These are phyloP conservation scores for Mus spicilegus DNA, from an alignment of 2,113 vertebrate genomes.

Conservation along the genomic window DNA sequence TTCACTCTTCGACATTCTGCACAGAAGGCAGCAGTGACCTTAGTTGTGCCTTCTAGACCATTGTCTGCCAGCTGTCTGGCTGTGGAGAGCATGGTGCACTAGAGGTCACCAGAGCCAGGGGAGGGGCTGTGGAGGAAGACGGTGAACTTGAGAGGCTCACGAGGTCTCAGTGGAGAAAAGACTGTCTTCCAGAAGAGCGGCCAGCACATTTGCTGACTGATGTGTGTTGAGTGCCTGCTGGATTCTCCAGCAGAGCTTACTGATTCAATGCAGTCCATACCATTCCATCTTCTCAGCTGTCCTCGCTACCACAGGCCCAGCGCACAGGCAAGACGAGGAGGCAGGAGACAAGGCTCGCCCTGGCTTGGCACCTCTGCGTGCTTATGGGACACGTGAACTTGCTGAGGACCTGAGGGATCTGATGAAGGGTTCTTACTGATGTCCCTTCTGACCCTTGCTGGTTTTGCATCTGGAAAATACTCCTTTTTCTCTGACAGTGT, in stretches of 20 bases:
- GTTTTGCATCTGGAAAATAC: neutral
- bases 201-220: neutral
- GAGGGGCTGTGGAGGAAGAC: neutral
- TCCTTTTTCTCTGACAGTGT: neutral
- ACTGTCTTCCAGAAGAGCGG: neutral
- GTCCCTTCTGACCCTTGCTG: neutral
- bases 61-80: neutral
- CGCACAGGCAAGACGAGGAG: neutral
- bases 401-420: neutral
- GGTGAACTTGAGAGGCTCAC: neutral
- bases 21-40: neutral
- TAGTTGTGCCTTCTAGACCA: neutral
- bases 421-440: neutral
- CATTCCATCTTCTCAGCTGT: neutral
- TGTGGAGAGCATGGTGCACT: neutral
- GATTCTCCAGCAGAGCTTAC: neutral
- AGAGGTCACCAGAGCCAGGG: neutral
- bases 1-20: neutral
- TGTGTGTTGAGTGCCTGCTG: neutral
- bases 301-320: neutral
- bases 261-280: neutral
- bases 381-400: neutral
- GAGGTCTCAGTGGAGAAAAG: neutral
- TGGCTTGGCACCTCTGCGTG: fast-evolving
- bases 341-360: neutral